Base-by-base conservation (phyloP, 2,113 vertebrate genomes). In the Ailuropoda melanoleuca region DNA sequence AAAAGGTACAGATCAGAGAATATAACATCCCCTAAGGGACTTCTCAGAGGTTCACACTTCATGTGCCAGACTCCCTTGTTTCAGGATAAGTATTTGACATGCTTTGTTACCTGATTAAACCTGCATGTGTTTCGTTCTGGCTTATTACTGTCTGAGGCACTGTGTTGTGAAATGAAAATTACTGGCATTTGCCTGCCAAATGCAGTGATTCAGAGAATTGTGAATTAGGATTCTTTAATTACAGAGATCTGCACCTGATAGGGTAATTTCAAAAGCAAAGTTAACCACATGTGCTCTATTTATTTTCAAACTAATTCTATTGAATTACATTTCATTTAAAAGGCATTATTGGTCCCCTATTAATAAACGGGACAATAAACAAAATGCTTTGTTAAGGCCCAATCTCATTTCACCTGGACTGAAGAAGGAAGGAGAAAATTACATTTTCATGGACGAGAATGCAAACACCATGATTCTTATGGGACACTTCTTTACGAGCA, bases 51-150 rank as follows among this genome's bases (percentile, higher is more conserved):
- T 43, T 92, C 17, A 34, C 95, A 97, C 95, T 98, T 95, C 94
- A 96, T 96, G 97, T 88, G 96, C 87, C 96, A 98, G 95, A 96
- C 97, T 97, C 97, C 87, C 83, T 96, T 92, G 21, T 81, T 97
- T 98, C 83, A 95, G 97, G 91, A 87, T 91, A 83, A 77, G 89
- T 97, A 56, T 93, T 70, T 94, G 83, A 95, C 82, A 55, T 66
- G 46, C 81, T 98, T 97, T 98, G 68, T 97, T 98, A 98, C 97
- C 94, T 98, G 96, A 83, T 95, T 98, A 95, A 98, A 97, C 89
- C 86, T 96, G 55, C 34, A 92, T 96, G 98, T 98, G 93, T 97
- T 96, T 92, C 66, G 10, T 97, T 95, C 90, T 94, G 90, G 8
- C 77, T 98, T 98, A 98, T 97, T 96, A 77, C 94, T 81, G 62